phyloP scores from a whole-genome alignment of 2,888 invertebrate species.

The Kuschelorhynchus macadamiae region DNA sequence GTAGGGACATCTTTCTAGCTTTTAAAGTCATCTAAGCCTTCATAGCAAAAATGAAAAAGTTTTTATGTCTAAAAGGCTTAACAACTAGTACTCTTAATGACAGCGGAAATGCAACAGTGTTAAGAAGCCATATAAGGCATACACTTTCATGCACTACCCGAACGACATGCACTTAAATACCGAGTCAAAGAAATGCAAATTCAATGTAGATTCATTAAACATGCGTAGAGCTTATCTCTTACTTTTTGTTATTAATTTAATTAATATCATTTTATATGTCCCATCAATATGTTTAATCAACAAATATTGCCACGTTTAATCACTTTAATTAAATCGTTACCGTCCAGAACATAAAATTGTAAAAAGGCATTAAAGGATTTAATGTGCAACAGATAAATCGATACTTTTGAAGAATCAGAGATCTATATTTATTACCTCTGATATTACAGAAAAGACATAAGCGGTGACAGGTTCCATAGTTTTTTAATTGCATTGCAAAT shows the following conservation, averaged over 20 bases:
- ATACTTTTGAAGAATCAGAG: neutral
- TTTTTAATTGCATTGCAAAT: too few relatives aligned
- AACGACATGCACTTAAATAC: neutral
- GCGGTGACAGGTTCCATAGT: too few relatives aligned
- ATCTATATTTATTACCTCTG: too few relatives aligned
- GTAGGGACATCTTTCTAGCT: too few relatives aligned
- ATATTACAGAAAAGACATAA: too few relatives aligned
- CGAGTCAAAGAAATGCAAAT: constrained; percentile 28
- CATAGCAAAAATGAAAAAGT: too few relatives aligned
- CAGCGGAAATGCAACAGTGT: constrained; percentile 4
- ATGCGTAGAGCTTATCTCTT: constrained; percentile 11
- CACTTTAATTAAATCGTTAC: constrained; percentile 28
- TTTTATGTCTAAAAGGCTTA: neutral
- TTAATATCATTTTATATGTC: constrained; percentile 28
- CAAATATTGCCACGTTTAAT: constrained; percentile 34
- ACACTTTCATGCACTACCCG: neutral
- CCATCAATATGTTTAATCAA: constrained; percentile 34
- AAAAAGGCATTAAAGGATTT: neutral
- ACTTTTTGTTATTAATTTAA: constrained; percentile 20
- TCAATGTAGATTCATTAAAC: constrained; percentile 10
- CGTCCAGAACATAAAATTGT: neutral
- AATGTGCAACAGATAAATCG: neutral
- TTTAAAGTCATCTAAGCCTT: too few relatives aligned
- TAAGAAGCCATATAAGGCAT: neutral
- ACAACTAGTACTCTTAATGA: neutral